Conservation (phyloP, 2,113 vertebrate genomes). For the Mungos mungo region DNA sequence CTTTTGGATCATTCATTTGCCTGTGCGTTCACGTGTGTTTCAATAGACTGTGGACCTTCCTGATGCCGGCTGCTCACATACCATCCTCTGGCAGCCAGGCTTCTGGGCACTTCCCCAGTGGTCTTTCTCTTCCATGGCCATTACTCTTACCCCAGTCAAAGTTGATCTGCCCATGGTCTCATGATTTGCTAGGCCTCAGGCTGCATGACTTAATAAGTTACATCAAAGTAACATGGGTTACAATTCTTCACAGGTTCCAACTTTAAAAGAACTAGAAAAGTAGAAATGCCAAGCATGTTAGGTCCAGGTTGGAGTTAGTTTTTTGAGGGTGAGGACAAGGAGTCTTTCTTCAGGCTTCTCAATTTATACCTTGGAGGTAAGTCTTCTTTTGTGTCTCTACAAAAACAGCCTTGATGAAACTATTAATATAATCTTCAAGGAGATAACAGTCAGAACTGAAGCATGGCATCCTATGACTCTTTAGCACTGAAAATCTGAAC, state of each 20-base stretch:
- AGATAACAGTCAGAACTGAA: constrained; percentile 25
- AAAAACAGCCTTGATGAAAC: constrained; percentile 17
- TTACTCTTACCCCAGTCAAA: neutral
- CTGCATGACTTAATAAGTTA: neutral
- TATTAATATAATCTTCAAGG: constrained; percentile 37
- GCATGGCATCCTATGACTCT: neutral
- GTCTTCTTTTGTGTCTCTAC: neutral
- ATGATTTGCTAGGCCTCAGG: neutral
- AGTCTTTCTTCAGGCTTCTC: neutral
- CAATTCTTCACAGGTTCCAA: neutral
- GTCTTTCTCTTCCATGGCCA: neutral
- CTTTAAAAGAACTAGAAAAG: neutral
- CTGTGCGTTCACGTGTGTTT: neutral
- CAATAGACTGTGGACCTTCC: neutral
- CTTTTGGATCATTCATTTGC: neutral
- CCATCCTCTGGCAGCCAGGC: neutral
- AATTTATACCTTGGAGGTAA: neutral
- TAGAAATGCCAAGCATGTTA: neutral
- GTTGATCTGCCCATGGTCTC: neutral
- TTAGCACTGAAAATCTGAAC: constrained; percentile 35
- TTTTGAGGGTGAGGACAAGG: neutral
- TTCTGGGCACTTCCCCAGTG: neutral
- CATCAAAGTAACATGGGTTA: neutral
- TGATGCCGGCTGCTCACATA: neutral
- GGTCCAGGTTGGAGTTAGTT: neutral